A percentile compares a stretch with the other conserved stretches of the same genome.
These are phyloP conservation scores for Ericerus pela DNA, from an alignment of 1,140 invertebrate species.

Conservation along the genomic window DNA sequence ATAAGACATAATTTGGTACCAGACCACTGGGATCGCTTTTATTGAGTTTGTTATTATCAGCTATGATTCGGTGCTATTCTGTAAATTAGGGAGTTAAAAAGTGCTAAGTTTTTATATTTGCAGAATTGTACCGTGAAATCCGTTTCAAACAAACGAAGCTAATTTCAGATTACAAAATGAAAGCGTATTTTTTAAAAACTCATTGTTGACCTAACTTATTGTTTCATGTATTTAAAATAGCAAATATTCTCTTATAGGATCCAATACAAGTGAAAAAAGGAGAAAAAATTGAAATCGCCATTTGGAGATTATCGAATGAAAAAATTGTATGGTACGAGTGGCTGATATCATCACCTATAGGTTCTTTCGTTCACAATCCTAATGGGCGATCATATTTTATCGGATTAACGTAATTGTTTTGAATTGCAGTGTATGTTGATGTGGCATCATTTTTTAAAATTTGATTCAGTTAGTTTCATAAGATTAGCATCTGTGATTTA, in stretches of 20 bases:
- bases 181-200: no score
- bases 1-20: no score
- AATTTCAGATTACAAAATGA: slow-evolving; percentile 4
- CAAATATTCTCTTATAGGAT: slow-evolving; percentile 38
- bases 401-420: slow-evolving; percentile 26
- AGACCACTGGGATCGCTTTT: no score
- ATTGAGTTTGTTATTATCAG: no score
- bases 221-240: slow-evolving; percentile 16
- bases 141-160: no score
- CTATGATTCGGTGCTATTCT: no score
- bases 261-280: slow-evolving; percentile 55
- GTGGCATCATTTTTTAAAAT: no score
- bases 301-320: slow-evolving; percentile 64
- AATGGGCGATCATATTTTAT: slow-evolving; percentile 63
- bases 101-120: no score
- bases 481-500: no score
- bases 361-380: slow-evolving; percentile 57
- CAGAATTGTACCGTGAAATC: no score
- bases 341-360: slow-evolving; percentile 53
- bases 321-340: slow-evolving; percentile 95
- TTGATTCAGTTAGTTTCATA: no score
- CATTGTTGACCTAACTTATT: slow-evolving; percentile 4
- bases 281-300: slow-evolving; percentile 58
- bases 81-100: slow-evolving; percentile 2
- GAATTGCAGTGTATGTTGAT: neutral